These are phyloP conservation scores for Pedetes capensis DNA, from an alignment of 2,113 vertebrate genomes.

Conservation along the genomic window DNA sequence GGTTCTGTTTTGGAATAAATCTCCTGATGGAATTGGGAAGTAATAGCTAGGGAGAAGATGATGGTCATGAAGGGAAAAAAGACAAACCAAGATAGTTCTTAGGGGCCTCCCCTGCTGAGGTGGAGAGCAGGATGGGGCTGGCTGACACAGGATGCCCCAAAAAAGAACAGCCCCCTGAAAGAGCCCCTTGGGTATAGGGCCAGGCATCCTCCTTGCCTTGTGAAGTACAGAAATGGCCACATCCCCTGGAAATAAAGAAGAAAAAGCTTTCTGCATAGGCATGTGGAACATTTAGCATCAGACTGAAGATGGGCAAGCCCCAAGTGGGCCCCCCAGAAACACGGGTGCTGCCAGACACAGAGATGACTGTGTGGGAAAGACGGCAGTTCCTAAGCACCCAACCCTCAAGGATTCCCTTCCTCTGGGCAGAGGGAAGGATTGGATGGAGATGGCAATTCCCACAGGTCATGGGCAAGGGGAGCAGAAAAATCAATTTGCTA, in stretches of 20 bases:
- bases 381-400: background rate
- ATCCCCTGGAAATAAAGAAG: background rate
- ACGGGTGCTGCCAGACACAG: background rate
- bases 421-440: slow-evolving; percentile 21
- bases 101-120: background rate
- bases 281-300: background rate
- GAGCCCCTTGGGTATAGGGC: background rate
- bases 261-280: background rate
- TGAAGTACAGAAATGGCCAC: background rate
- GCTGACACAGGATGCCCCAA: too few relatives aligned
- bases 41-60: background rate
- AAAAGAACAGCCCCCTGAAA: background rate
- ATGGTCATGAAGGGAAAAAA: background rate
- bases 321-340: background rate
- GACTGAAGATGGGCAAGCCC: background rate
- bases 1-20: background rate
- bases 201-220: background rate
- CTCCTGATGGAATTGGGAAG: background rate
- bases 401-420: background rate
- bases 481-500: slow-evolving; percentile 63
- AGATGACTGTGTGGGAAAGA: slow-evolving; percentile 19
- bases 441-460: slow-evolving; percentile 46
- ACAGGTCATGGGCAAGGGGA: slow-evolving; percentile 7
- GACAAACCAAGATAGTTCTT: background rate
- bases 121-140: background rate